Evolutionary conservation across 2,797 vertebrate genomes (phyloP).

Genomic region (Lithobates pipiens): DNA sequence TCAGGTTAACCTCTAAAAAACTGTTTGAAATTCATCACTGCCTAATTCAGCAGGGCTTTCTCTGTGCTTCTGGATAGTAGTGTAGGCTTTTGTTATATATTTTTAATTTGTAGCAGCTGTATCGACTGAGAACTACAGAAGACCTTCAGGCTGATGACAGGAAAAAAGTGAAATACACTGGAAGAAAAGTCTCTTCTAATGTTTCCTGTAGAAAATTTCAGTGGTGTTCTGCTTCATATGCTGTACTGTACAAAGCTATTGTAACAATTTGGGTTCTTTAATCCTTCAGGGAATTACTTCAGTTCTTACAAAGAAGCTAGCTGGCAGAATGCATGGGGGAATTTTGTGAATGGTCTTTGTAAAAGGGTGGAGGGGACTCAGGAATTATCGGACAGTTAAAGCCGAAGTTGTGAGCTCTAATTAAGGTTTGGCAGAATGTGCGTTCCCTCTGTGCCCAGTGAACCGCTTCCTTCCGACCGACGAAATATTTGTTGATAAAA

Average conservation of each 20-base stretch:
- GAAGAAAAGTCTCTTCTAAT: not conserved
- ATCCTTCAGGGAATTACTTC: not conserved
- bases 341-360: conserved; percentile 35
- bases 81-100: too few species aligned
- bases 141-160: not conserved
- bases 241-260: conserved; percentile 19
- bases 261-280: conserved; percentile 23
- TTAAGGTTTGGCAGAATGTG: conserved; percentile 49
- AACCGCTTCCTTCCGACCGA: conserved; percentile 42
- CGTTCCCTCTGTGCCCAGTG: conserved; percentile 29
- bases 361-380: conserved; percentile 14
- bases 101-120: too few species aligned
- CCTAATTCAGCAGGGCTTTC: too few species aligned
- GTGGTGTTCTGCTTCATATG: not conserved
- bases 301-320: conserved; percentile 29
- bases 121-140: too few species aligned
- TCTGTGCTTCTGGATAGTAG: too few species aligned
- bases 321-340: conserved; percentile 15
- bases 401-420: conserved; percentile 34
- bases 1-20: too few species aligned
- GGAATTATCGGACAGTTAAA: conserved; percentile 48
- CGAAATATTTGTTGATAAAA: conserved; percentile 58
- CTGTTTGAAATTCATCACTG: too few species aligned
- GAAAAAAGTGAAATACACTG: not conserved
- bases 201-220: conserved; percentile 1